These are phyloP conservation scores for Saimiri boliviensis DNA, from an alignment of 2,113 vertebrate species.

Conservation along the genomic window DNA sequence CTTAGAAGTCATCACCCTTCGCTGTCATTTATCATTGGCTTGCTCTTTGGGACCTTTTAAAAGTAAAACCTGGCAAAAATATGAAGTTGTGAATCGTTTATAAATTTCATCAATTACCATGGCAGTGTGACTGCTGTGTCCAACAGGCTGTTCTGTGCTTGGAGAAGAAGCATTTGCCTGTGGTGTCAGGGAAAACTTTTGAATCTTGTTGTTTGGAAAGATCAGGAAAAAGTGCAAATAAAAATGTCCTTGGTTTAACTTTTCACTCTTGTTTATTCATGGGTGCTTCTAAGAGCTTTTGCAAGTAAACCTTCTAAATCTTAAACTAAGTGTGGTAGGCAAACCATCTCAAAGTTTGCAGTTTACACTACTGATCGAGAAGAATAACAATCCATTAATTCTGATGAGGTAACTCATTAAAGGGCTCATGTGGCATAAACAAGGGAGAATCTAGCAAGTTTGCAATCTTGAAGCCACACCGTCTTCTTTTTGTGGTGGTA, in stretches of 20 bases:
- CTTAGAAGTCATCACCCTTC: neutral
- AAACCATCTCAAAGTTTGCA: conserved; percentile 48
- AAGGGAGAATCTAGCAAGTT: conserved; percentile 36
- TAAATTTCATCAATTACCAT: neutral
- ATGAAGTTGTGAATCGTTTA: neutral
- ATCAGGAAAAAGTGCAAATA: conserved; percentile 85
- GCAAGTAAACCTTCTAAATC: conserved; percentile 85
- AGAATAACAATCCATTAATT: conserved; percentile 64
- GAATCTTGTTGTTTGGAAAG: conserved; percentile 85
- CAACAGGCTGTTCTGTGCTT: neutral
- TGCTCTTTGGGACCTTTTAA: conserved; percentile 19
- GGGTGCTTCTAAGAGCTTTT: conserved; percentile 86
- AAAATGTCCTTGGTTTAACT: conserved; percentile 86
- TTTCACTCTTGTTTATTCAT: conserved; percentile 84
- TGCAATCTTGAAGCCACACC: conserved; percentile 7
- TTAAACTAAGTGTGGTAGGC: conserved; percentile 74
- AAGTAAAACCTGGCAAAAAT: conserved; percentile 53
- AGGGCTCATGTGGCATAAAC: conserved; percentile 42
- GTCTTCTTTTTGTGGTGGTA: neutral
- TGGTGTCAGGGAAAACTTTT: conserved; percentile 79
- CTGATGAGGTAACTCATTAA: conserved; percentile 63
- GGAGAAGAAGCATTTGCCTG: conserved; percentile 75
- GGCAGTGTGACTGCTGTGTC: neutral
- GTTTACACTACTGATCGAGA: conserved; percentile 38
- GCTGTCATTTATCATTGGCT: neutral